A percentile compares a stretch with the other conserved stretches of the same genome.
These are phyloP conservation scores for Zosterops borbonicus DNA, from an alignment of 2,113 vertebrate species.

Conservation along the genomic window DNA sequence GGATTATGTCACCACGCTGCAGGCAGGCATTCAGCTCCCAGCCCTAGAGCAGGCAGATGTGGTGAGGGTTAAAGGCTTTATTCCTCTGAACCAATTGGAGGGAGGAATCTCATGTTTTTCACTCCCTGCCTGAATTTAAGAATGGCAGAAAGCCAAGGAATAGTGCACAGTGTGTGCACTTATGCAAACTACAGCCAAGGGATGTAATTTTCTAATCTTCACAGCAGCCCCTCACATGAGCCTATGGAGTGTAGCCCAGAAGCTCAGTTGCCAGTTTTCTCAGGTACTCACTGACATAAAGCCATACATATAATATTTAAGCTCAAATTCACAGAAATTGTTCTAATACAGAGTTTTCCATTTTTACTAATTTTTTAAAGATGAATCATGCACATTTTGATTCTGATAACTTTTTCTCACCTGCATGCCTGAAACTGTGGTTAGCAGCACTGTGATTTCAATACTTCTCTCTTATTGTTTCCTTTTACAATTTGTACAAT, in stretches of 20 bases:
- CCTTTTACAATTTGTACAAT: neutral
- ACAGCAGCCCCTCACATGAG: neutral
- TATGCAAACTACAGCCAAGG: neutral
- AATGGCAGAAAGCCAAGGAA: neutral
- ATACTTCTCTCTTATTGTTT: neutral
- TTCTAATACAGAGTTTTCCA: neutral
- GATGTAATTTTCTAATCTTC: neutral
- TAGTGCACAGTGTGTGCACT: neutral
- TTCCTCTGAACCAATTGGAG: neutral
- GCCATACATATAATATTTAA: neutral
- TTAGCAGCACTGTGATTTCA: neutral
- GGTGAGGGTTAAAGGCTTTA: neutral
- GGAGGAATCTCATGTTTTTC: neutral
- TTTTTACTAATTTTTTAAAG: neutral
- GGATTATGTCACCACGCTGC: neutral
- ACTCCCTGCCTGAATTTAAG: neutral
- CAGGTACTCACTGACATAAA: neutral
- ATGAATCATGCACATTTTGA: neutral
- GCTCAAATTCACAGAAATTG: neutral
- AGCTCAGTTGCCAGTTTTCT: neutral
- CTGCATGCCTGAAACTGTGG: neutral
- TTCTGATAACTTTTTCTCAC: neutral
- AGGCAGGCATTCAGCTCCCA: neutral
- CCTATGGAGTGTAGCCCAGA: neutral
- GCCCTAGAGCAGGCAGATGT: neutral